phyloP scores from a whole-genome alignment of 2,113 vertebrate genomes.

The Accipiter virgatus region DNA sequence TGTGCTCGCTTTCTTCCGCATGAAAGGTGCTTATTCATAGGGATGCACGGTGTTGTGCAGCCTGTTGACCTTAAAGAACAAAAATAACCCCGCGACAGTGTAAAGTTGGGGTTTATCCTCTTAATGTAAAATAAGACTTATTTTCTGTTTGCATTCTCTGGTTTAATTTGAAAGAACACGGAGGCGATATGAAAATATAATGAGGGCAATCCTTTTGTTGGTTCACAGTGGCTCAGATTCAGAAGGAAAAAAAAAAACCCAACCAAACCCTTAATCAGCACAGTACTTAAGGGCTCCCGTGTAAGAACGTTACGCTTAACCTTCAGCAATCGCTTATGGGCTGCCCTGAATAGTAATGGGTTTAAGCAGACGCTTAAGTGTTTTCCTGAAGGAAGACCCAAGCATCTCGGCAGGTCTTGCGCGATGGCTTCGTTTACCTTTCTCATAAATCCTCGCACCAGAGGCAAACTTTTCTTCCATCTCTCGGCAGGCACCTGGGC shows the following conservation, averaged over 20 bases:
- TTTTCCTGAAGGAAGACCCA: conserved; percentile 27
- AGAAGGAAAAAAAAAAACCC: neutral
- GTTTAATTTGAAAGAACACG: conserved; percentile 1
- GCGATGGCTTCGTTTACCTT: neutral
- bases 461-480: neutral
- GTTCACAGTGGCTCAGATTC: neutral
- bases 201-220: neutral
- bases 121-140: neutral
- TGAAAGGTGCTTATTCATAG: neutral
- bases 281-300: neutral
- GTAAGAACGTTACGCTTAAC: neutral
- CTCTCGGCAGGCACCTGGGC: neutral
- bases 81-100: neutral
- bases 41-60: neutral
- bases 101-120: neutral
- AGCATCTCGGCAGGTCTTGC: neutral
- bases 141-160: neutral
- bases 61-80: neutral
- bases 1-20: neutral
- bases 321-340: neutral
- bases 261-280: neutral
- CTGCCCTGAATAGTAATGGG: conserved; percentile 17
- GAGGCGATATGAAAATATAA: neutral
- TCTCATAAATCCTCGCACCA: neutral
- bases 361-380: conserved; percentile 15